Evolutionary conservation across 2,888 invertebrate genomes (phyloP).

Genomic region (Cheilosia urbana): DNA sequence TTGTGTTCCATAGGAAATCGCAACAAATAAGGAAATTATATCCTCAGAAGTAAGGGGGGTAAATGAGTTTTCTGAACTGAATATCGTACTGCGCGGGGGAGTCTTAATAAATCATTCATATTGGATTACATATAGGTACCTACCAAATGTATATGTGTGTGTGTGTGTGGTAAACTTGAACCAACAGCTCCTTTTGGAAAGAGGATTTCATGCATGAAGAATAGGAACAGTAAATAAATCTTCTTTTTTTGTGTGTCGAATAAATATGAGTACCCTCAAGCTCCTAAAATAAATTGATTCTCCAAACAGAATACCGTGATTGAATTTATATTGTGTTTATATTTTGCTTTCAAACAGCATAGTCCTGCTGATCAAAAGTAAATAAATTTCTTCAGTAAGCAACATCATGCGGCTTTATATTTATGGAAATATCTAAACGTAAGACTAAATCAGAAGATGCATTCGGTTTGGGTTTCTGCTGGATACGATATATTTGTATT

Average conservation of each 20-base stretch:
- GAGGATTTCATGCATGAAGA: slow-evolving; percentile 1
- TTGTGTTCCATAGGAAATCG: no score
- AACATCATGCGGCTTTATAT: neutral
- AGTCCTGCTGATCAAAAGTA: neutral
- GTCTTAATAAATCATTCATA: no score
- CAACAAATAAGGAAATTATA: no score
- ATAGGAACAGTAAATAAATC: neutral
- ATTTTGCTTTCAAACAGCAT: neutral
- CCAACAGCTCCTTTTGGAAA: neutral
- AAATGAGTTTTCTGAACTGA: no score
- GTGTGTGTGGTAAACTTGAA: neutral
- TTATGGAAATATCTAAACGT: no score
- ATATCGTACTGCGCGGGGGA: no score
- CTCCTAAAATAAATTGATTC: neutral
- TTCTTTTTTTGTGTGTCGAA: neutral
- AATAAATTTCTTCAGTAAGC: neutral
- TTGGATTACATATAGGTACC: neutral
- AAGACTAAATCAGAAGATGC: no score
- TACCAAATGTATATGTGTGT: neutral
- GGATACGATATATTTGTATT: no score
- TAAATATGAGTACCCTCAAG: neutral
- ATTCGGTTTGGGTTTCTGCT: neutral
- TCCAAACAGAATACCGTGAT: neutral
- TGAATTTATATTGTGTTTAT: neutral
- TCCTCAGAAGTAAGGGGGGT: no score